Evolutionary conservation across 2,113 vertebrate species (phyloP).

Genomic region (Caranx melampygus): DNA sequence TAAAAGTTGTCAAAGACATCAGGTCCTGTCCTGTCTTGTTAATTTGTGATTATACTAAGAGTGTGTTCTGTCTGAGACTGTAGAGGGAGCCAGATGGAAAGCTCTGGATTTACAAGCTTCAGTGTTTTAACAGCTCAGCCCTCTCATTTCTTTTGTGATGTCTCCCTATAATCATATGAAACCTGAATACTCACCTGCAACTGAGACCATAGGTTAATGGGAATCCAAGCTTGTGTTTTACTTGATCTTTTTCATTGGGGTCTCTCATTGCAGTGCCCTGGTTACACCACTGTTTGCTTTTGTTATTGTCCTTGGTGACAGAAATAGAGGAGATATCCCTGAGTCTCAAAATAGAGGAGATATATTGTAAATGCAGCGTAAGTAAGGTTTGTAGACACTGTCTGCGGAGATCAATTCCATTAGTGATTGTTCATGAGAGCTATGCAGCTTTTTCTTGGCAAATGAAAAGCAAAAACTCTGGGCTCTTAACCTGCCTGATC

Average conservation of each 20-base stretch:
- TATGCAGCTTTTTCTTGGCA: conserved; percentile 20
- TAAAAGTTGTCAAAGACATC: background rate
- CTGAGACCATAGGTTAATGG: background rate
- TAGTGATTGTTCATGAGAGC: conserved; percentile 22
- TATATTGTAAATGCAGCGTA: conserved; percentile 6
- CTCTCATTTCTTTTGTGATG: conserved; percentile 2
- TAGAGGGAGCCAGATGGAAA: background rate
- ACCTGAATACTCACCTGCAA: background rate
- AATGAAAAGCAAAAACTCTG: background rate
- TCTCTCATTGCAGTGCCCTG: conserved; percentile 3
- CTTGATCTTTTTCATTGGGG: conserved; percentile 2
- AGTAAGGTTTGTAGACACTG: background rate
- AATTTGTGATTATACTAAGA: background rate
- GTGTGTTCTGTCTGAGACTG: background rate
- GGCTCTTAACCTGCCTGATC: background rate
- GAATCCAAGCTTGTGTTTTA: background rate
- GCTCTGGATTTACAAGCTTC: background rate
- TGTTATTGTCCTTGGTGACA: conserved; percentile 1
- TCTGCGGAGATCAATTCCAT: background rate
- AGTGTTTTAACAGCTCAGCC: background rate
- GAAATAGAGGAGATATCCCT: background rate
- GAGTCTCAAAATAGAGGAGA: background rate
- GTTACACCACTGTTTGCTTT: background rate
- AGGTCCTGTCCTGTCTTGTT: background rate
- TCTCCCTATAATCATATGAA: background rate